These are phyloP conservation scores for Erpornis zantholeuca DNA, from an alignment of 2,113 vertebrate species.

Conservation along the genomic window DNA sequence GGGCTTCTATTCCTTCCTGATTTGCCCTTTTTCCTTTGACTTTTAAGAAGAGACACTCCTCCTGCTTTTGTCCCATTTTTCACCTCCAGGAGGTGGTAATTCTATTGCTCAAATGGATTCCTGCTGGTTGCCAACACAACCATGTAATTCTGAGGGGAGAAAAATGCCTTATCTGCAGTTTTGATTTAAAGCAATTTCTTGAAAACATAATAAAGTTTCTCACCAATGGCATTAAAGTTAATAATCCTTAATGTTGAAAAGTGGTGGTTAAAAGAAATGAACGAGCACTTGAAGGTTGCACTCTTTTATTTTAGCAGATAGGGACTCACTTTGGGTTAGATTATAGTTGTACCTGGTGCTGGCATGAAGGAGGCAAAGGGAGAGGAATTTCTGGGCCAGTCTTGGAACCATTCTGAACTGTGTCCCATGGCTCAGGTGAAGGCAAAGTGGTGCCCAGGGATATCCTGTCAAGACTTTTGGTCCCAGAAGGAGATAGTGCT, in stretches of 20 bases:
- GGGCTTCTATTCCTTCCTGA: conserved; percentile 2
- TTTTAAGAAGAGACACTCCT: conserved; percentile 50
- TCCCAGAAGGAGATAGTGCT: not conserved
- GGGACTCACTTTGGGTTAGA: conserved; percentile 4
- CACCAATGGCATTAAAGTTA: conserved; percentile 57
- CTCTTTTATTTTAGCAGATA: conserved; percentile 45
- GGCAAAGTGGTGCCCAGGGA: not conserved
- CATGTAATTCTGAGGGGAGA: conserved; percentile 61
- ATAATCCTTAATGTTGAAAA: conserved; percentile 69
- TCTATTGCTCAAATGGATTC: conserved; percentile 69
- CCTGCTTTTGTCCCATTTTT: conserved; percentile 67
- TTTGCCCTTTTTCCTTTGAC: conserved; percentile 56
- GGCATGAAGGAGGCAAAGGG: not conserved
- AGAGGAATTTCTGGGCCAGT: not conserved
- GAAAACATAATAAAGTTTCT: conserved; percentile 63
- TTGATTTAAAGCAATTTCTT: conserved; percentile 61
- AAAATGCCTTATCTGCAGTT: conserved; percentile 67
- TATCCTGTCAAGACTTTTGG: not conserved
- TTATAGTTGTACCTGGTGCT: not conserved
- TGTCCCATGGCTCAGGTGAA: not conserved
- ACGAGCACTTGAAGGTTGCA: conserved; percentile 39
- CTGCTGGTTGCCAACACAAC: conserved; percentile 67
- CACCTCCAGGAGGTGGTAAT: conserved; percentile 71
- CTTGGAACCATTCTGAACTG: not conserved
- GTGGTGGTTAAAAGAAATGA: conserved; percentile 62